Conservation (phyloP, 2,888 invertebrate genomes). For the Steinernema hermaphroditum region DNA sequence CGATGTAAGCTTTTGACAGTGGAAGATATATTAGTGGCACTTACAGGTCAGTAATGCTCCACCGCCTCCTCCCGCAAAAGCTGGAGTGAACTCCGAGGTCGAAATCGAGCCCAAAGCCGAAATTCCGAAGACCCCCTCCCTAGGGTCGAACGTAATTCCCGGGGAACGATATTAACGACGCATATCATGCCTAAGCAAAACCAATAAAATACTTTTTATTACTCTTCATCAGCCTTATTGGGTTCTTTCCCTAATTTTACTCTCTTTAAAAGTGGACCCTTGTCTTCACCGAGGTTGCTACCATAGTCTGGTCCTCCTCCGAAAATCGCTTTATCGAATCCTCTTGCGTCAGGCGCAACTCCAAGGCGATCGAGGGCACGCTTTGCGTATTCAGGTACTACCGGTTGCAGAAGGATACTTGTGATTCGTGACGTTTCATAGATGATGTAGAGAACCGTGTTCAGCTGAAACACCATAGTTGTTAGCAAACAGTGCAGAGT, state of each 20-base stretch:
- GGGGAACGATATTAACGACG: no score
- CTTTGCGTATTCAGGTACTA: constrained; percentile 77
- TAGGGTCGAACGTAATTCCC: no score
- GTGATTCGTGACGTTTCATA: constrained; percentile 82
- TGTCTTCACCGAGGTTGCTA: constrained; percentile 37
- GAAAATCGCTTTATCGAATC: constrained; percentile 42
- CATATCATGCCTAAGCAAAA: no score
- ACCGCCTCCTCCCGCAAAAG: no score
- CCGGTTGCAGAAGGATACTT: constrained; percentile 81
- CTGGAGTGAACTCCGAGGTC: no score
- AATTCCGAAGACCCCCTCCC: no score
- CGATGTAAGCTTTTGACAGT: no score
- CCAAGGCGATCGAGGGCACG: constrained; percentile 71
- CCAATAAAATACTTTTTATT: no score
- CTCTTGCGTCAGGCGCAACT: constrained; percentile 40
- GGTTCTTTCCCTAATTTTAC: neutral
- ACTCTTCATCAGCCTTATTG: neutral
- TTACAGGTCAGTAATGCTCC: no score
- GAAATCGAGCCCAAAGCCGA: no score
- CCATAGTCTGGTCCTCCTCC: constrained; percentile 42
- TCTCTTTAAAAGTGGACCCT: neutral
- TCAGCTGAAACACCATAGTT: constrained; percentile 37
- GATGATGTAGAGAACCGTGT: constrained; percentile 78
- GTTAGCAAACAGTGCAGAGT: neutral
- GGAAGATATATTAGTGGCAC: no score